Evolutionary conservation across 1,140 invertebrate genomes (phyloP).

Genomic region (Gonioctena quinquepunctata): DNA sequence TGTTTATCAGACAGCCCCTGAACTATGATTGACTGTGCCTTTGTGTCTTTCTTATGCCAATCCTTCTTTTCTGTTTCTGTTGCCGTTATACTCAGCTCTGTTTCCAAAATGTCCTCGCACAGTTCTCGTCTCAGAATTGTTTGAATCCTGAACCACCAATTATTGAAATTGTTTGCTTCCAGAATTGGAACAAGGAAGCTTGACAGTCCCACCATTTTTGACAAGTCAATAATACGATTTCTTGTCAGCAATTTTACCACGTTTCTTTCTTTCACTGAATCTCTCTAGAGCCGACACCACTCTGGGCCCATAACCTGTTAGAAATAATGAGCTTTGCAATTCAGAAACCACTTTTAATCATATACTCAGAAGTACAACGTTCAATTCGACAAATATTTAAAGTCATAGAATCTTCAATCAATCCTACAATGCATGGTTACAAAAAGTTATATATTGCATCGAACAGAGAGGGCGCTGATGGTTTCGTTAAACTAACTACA

Average conservation of each 20-base stretch:
- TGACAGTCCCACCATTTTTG: not conserved
- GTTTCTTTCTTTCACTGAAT: not conserved
- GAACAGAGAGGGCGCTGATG: too few relatives aligned
- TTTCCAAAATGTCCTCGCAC: not conserved
- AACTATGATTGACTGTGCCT: conserved; percentile 27
- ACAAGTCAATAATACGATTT: not conserved
- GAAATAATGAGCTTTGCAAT: not conserved
- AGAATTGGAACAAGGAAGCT: not conserved
- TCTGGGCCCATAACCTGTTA: not conserved
- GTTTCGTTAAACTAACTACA: too few relatives aligned
- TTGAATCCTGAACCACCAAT: not conserved
- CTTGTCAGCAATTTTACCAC: not conserved
- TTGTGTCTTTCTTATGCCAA: not conserved
- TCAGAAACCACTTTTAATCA: not conserved
- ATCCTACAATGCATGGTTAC: too few relatives aligned
- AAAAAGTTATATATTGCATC: too few relatives aligned
- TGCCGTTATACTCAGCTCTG: not conserved
- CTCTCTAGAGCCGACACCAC: not conserved
- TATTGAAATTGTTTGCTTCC: conserved; percentile 4
- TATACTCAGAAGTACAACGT: not conserved
- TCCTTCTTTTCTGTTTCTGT: not conserved
- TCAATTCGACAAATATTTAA: too few relatives aligned
- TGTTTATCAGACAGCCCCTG: conserved; percentile 29
- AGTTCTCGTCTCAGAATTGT: not conserved
- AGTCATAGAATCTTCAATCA: too few relatives aligned